These are phyloP conservation scores for Oscheius sp. DNA, from an alignment of 2,888 invertebrate species.

Conservation along the genomic window DNA sequence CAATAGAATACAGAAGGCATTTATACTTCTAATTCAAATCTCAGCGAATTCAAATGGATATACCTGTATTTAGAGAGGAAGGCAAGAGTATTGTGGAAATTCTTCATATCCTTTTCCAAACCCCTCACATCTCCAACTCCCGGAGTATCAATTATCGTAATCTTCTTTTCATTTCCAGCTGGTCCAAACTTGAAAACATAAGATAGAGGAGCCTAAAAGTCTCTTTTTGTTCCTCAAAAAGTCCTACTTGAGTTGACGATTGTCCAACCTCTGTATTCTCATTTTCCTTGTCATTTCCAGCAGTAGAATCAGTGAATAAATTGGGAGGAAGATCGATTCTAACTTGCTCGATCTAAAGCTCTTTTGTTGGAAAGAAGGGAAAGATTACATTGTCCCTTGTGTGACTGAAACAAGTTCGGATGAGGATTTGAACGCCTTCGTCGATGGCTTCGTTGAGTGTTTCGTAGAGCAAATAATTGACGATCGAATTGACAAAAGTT, in stretches of 20 bases:
- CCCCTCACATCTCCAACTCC: constrained; percentile 13
- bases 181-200: background rate
- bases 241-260: background rate
- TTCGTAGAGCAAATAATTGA: background rate
- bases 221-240: background rate
- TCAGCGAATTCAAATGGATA: background rate
- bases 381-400: no score
- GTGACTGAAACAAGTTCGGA: no score
- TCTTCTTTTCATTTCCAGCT: background rate
- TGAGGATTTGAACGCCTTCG: background rate
- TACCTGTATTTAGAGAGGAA: constrained; percentile 18
- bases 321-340: no score
- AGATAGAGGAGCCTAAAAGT: background rate
- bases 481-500: background rate
- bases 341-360: no score
- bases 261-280: constrained; percentile 1
- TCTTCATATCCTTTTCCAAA: background rate
- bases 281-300: background rate
- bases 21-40: constrained; percentile 26
- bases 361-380: no score
- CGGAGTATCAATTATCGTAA: constrained; percentile 16
- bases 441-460: background rate
- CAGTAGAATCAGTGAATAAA: no score
- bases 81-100: background rate
- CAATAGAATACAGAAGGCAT: constrained; percentile 48